Base-by-base conservation (phyloP, 2,888 invertebrate species). In the Mythimna vitellina region DNA sequence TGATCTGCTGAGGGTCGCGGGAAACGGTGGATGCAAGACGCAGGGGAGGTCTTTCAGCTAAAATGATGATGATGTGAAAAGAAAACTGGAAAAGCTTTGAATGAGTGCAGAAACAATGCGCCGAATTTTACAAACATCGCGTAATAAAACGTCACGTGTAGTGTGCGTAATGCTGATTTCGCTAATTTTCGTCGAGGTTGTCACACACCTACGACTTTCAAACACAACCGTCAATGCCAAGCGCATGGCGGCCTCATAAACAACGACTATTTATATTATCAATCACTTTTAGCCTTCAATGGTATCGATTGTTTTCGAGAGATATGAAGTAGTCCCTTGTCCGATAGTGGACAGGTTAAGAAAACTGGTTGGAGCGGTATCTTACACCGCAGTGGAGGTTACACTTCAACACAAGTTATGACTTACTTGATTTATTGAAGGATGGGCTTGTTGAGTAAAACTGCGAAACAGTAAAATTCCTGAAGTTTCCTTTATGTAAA, bases 331-430 rank as follows among this genome's bases (percentile, higher is more conserved):
- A 35, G 49, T n/a, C 57, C 68, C 57, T 73, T 78, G 73, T 76
- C 7, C 29, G 62, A 53, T 63, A 64, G 38, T 38, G 57, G 17
- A 54, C 35, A 56, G 67, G 60, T 78, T 63, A 69, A 72, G 54
- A 54, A 66, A 80, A 82, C 66, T 73, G 82, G 78, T 69, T 51
- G 60, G 20, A 67, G 57, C n/a, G 81, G 69, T 69, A 76, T 65
- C 70, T 78, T 75, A 68, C 80, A 32, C 29, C 10, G 60, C 35
- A 5, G 60, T 64, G 49, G 54, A 64, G 46, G 32, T 54, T 70
- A 58, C 60, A 51, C 66, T 58, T 78, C 51, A 61, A 51, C 38
- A 60, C 64, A 49, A 78, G 29, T 78, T 60, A 71, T n/a, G 46
- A 22, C 29, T 51, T 70, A 14, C 20, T 71, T 53, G 63, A 3